phyloP scores from a whole-genome alignment of 2,797 vertebrate species.

The Helostoma temminkii region DNA sequence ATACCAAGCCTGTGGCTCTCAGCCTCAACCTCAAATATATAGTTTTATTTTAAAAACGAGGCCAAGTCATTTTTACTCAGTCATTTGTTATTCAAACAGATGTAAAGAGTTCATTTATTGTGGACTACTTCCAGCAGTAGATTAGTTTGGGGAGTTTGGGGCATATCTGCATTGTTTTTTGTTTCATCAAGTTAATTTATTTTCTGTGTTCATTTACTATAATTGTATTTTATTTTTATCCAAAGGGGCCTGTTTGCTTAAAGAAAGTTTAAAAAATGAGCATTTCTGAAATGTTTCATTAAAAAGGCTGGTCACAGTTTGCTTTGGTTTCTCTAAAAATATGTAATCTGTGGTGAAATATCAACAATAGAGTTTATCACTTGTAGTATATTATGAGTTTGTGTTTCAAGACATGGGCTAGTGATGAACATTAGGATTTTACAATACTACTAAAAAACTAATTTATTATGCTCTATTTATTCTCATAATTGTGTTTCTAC shows the following conservation, averaged over 20 bases:
- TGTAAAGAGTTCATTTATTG: not conserved
- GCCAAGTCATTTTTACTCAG: not conserved
- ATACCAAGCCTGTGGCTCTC: not conserved
- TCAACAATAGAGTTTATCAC: not conserved
- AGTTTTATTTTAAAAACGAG: conserved; percentile 1
- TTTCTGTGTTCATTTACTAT: conserved; percentile 4
- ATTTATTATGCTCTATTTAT: not conserved
- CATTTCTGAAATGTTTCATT: not conserved
- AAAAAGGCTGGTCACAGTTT: not conserved
- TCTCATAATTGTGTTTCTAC: not conserved
- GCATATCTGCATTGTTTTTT: not conserved
- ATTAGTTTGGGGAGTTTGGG: conserved; percentile 13
- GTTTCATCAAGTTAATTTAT: conserved; percentile 5
- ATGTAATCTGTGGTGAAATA: not conserved
- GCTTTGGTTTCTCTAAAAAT: not conserved
- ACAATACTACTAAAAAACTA: not conserved
- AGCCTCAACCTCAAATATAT: not conserved
- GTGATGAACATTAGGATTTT: not conserved
- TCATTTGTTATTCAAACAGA: not conserved
- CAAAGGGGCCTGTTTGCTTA: not conserved
- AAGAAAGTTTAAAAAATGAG: not conserved
- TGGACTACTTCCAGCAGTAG: not conserved
- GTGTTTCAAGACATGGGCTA: not conserved
- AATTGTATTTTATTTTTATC: not conserved
- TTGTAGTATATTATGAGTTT: not conserved